Conservation (phyloP, 2,888 invertebrate species). For the Torymus texanus region DNA sequence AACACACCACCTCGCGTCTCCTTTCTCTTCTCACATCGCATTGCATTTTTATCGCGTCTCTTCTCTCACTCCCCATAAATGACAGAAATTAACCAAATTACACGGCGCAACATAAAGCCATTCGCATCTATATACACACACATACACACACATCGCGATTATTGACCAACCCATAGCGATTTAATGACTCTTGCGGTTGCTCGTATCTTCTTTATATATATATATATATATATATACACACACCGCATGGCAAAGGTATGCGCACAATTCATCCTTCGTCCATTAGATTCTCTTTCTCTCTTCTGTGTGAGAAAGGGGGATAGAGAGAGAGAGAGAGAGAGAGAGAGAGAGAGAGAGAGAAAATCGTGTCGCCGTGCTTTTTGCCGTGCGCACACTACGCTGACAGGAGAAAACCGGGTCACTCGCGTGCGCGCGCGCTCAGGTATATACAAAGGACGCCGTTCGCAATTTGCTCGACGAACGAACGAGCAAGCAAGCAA, state of each 20-base stretch:
- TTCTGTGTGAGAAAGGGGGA: slow-evolving; percentile 28
- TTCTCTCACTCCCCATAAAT: background rate
- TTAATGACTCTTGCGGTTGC: slow-evolving; percentile 6
- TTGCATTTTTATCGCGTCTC: background rate
- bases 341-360: background rate
- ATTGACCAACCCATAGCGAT: background rate
- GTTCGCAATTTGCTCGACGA: slow-evolving; percentile 31
- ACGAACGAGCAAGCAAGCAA: background rate
- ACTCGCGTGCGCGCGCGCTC: background rate
- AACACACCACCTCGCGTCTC: background rate
- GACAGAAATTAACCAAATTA: slow-evolving; percentile 17
- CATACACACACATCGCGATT: too few species aligned
- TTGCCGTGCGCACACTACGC: background rate
- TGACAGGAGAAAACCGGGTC: slow-evolving; percentile 50
- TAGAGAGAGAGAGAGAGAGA: background rate
- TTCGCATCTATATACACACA: too few species aligned
- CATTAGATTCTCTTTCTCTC: slow-evolving; percentile 6
- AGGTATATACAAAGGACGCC: slow-evolving; percentile 35
- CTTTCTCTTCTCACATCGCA: background rate
- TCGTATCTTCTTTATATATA: background rate
- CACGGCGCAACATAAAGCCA: background rate
- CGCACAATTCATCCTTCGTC: slow-evolving; percentile 23
- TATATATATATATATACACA: too few species aligned
- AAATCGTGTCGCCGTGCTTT: slow-evolving; percentile 43
- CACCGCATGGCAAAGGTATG: background rate